Evolutionary conservation across 2,113 vertebrate species (phyloP).

Genomic region (Lates calcarifer): DNA sequence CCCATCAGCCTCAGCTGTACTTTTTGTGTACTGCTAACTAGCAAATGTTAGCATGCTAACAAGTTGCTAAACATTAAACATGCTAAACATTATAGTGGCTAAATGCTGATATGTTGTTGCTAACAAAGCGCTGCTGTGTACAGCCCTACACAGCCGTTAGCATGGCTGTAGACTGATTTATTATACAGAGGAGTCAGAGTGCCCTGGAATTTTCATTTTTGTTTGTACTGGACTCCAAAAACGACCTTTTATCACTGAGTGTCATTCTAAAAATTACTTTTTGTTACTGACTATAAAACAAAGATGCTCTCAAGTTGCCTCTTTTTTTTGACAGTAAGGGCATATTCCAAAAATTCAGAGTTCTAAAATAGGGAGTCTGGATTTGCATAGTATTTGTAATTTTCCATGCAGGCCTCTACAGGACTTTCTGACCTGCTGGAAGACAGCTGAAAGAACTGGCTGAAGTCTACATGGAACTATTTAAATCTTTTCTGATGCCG

Average conservation of each 20-base stretch:
- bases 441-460: neutral
- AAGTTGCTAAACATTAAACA: neutral
- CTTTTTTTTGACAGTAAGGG: neutral
- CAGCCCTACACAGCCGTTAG: neutral
- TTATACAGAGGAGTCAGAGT: neutral
- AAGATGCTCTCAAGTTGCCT: neutral
- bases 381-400: neutral
- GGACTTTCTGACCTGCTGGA: neutral
- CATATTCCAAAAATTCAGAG: neutral
- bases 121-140: neutral
- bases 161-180: neutral
- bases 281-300: neutral
- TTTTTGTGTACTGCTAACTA: neutral
- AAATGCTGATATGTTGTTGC: neutral
- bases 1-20: neutral
- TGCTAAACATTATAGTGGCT: neutral
- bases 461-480: neutral
- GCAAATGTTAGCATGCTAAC: neutral
- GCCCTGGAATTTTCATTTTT: conserved; percentile 5
- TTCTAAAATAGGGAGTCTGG: neutral
- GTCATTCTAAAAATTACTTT: neutral
- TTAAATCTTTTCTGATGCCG: neutral
- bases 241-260: neutral
- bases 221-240: neutral
- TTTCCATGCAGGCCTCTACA: neutral